Base-by-base conservation (phyloP, 2,797 vertebrate genomes). In the Pogoniulus pusillus region DNA sequence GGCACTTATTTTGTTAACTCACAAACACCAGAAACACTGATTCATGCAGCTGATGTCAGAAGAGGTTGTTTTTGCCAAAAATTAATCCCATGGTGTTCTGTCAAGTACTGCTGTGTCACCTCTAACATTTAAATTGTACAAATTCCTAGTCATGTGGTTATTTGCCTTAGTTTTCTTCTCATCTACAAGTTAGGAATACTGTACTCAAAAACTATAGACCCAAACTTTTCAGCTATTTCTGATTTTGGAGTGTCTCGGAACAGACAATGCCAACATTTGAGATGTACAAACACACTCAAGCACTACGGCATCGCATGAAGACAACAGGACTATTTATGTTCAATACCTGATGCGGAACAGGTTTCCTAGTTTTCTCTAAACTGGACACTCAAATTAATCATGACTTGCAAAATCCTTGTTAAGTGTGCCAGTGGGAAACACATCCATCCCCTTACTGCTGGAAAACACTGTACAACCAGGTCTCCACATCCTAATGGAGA, bases 1-100 rank as follows among this genome's bases (percentile, higher is more conserved):
- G 85, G 82, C 72, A 34, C 58, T 41, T 17, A 24, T 7, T 82
- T 69, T 71, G 69, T 65, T 74, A 82, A 70, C 63, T 66, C 76
- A 70, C n/a, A 80, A 41, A 35, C 63, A 87, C 65, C 82, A 82
- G 71, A 84, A 93, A 71, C 72, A 86, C 55, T 55, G 76, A 86
- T 59, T 89, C 89, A 65, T 51, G 16, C 78, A 85, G 75, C 30
- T 82, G 32, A 82, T 82, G 79, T 78, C 82, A 83, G 54, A 75
- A 89, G 35, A 54, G 65, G 62, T 65, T 92, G 77, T 66, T 95
- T 94, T 82, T 87, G 79, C 91, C 81, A 95, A 85, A 87, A 87
- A 66, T 0, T 8, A 78, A 76, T 79, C 71, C 80, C 41, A 68
- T 2, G 2, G 55, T 89, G 60, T 60, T 81, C 41, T 64, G 57